Evolutionary conservation across 2,888 invertebrate genomes (phyloP), one percentile per base, ranked within the genome.

Genomic region (Pseudanteris insignis): DNA sequence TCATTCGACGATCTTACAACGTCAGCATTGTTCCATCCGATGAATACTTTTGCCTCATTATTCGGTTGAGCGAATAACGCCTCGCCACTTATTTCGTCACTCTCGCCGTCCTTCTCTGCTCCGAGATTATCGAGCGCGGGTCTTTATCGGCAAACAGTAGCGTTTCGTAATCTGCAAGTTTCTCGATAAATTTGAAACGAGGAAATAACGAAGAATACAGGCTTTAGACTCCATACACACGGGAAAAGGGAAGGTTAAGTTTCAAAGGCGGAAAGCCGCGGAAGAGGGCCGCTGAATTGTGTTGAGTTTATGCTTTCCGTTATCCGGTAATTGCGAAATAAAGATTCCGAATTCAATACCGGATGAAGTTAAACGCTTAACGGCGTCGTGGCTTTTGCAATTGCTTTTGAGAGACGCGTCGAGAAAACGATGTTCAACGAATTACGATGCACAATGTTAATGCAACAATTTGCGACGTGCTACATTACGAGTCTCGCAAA

Each of bases 111-210:
- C 18, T 30, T 29, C 36, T 13, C 28, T 25, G 25, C 30, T 13
- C 34, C 10, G 7, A 26, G 30, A 13, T 34, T 38, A 30, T 2
- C 38, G 9, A 41, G 24, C 15, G 10, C 12, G 18, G 28, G 47
- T 41, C 53, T 55, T 60, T 40, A 53, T 53, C 50, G 25, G 41
- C 55, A 55, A 61, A 61, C 43, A 55, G 44, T 38, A 25, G 32
- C 46, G 10, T 41, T 50, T 44, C 41, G 41, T 25, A 55, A 61
- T 55, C 54, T 21, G 15, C 59, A 30, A 36, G 34, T 46, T 61
- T 53, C 58, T 64, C 58, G 53, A 60, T 60, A 58, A 64, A 60
- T 55, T 28, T 30, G 48, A 48, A 53, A 53, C 53, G 46, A 50
- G 63, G 36, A 47, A 59, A 50, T 46, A 54, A 55, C 50, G 59